Base-by-base conservation (phyloP, 92 coral and sea anemone genomes). In the Hydrozoanthus gracilis region DNA sequence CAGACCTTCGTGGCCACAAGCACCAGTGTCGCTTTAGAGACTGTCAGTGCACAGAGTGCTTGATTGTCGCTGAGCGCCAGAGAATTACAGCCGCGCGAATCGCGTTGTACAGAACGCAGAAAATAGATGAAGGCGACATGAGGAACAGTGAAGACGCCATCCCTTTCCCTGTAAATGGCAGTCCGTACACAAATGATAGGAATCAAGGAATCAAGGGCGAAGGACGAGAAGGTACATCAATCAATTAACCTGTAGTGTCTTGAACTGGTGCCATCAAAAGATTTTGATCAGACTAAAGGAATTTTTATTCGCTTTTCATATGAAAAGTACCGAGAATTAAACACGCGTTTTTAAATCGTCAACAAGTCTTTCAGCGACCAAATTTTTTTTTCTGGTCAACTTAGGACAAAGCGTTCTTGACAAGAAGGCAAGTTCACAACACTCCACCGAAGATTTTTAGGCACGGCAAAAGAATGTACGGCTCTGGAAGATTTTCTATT, bases 1-100 rank as follows among this genome's bases (percentile, higher is more conserved):
- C 99, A 7, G 99, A 95, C 52, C 92, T 96, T 51, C 94, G 98
- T 14, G 99, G 99, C 1, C 99, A 96, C 83, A 96, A 96, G 78
- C 99, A 95, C 14, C 98, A 96, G 78, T 96, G 99, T 74, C 88
- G 93, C 64, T 96, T 95, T 62, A 88, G 95, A 78, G 98, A 96
- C 79, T 96, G 99, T 67, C 52, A 89, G 49, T 96, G 99, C 84
- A 87, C 89, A 16, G 94, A 96, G 49, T 96, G 99, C 46, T 84
- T 88, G 76, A 93, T 95, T 50, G 98, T 96, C 35, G 93, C 99
- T 3, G 99, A 96, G 71, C 83, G 99, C 7, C 98, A 96, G 79
- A 92, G 95, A 54, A 86, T 95, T 11, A 96, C 99, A 3, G 99
- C 99, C 4, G 99, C 98, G 9, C 91, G 99, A 10, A 95, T 96